Base-by-base conservation (phyloP, 1,140 invertebrate genomes). In the Zaprionus taronus region DNA sequence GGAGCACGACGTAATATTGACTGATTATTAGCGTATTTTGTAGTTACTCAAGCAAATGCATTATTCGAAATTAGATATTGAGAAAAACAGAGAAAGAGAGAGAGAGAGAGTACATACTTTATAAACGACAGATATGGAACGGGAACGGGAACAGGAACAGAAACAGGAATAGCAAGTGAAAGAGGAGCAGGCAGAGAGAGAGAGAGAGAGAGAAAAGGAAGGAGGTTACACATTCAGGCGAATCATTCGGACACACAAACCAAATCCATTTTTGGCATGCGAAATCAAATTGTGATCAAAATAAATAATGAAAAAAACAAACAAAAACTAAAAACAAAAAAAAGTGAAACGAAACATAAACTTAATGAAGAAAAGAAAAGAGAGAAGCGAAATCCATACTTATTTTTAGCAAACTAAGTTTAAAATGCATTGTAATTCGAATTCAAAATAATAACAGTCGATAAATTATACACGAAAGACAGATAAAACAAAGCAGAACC, bases 201-300 rank as follows among this genome's bases (percentile, higher is more conserved):
- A 2, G 20, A 56, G 38, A 57, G 56, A 70, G 34, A 24, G 49
- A 14, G 26, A 62, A 57, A 53, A 61, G 67, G 34, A 34, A 36
- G 57, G 51, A 80, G 68, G 64, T 72, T 89, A 89, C 71, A 89
- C 69, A 83, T 87, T 87, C 84, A 87, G 83, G 83, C 83, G 71
- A 90, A 84, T 65, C 85, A 90, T 89, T 89, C 86, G 85, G 85
- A 81, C 47, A 87, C 74, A 84, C 61, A 90, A 87, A 89, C 85
- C 79, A 85, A 90, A 85, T 68, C 77, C 56, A 80, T 76, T 86
- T 82, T 91, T 83, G 86, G 73, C 83, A 90, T 78, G 86, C 86
- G 84, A 91, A 91, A 91, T 91, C 86, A 90, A 90, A 90, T 86
- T 90, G 86, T 91, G 86, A 90, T 90, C 86, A 80, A 83, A 80